phyloP scores from a whole-genome alignment of 1,140 invertebrate species.

The Zaprionus inermis region DNA sequence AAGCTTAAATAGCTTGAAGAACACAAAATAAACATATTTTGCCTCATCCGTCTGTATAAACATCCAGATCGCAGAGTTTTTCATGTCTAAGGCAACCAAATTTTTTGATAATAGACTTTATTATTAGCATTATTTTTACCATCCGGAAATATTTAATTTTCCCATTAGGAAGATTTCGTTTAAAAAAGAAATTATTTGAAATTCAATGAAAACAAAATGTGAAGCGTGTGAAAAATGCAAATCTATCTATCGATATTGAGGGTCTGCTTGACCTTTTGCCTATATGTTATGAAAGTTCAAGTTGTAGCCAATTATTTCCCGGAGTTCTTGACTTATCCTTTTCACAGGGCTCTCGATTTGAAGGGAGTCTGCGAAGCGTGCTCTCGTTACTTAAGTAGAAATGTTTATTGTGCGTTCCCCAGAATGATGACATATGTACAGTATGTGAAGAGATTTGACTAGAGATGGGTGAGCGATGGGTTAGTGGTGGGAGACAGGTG shows the following conservation, averaged over 20 bases:
- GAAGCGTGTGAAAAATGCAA: too few species aligned
- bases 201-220: too few species aligned
- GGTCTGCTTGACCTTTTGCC: not conserved
- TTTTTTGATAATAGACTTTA: too few species aligned
- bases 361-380: not conserved
- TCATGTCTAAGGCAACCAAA: too few species aligned
- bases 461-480: not conserved
- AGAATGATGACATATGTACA: slow-evolving; percentile 5
- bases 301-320: not conserved
- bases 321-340: slow-evolving; percentile 1
- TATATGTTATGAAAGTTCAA: not conserved
- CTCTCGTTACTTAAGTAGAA: slow-evolving; percentile 7
- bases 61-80: too few species aligned
- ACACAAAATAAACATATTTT: too few species aligned
- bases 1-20: too few species aligned
- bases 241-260: not conserved
- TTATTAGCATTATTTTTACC: too few species aligned
- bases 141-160: too few species aligned
- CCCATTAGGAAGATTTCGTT: too few species aligned
- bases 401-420: not conserved
- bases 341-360: not conserved
- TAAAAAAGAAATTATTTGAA: too few species aligned
- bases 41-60: too few species aligned
- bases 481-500: not conserved
- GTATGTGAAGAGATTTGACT: not conserved